phyloP scores from a whole-genome alignment of 53 echinoderm and acorn worm genomes.

The Hippasteria phrygiana region DNA sequence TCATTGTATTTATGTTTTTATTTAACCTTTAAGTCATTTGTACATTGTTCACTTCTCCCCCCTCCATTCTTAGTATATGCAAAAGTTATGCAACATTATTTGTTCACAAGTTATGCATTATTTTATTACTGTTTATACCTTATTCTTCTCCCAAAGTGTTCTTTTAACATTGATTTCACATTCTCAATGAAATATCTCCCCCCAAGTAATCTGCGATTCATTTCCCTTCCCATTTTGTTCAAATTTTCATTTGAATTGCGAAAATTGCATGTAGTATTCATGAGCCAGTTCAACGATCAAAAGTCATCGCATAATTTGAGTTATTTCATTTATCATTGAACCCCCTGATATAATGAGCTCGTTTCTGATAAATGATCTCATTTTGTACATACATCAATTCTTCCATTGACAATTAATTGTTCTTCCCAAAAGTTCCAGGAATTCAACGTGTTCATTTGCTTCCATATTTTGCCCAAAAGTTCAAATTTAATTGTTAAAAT shows the following conservation, averaged over 20 bases:
- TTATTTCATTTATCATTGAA: background rate
- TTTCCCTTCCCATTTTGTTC: background rate
- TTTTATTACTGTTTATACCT: conserved; percentile 15
- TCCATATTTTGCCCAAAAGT: background rate
- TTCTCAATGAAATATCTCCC: background rate
- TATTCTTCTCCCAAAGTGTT: background rate
- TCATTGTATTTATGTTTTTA: conserved; percentile 3
- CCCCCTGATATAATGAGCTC: background rate
- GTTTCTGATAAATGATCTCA: background rate
- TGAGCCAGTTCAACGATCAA: conserved; percentile 32
- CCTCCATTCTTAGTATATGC: conserved; percentile 26
- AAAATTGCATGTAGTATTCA: background rate
- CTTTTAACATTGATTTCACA: background rate
- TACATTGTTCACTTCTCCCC: background rate
- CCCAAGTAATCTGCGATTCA: background rate
- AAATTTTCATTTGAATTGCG: background rate
- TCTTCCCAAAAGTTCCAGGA: conserved; percentile 15
- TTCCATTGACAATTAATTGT: background rate
- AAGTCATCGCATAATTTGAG: conserved; percentile 5
- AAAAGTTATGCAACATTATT: conserved; percentile 61
- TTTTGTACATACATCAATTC: background rate
- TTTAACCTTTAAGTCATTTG: conserved; percentile 29
- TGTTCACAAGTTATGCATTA: conserved; percentile 38
- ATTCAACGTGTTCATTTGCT: conserved; percentile 14
- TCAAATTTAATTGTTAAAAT: background rate